Percentiles rank a stretch among this genome's conserved stretches.
phyloP scores from a whole-genome alignment of 2,113 vertebrate genomes.

The Anas platyrhynchos region DNA sequence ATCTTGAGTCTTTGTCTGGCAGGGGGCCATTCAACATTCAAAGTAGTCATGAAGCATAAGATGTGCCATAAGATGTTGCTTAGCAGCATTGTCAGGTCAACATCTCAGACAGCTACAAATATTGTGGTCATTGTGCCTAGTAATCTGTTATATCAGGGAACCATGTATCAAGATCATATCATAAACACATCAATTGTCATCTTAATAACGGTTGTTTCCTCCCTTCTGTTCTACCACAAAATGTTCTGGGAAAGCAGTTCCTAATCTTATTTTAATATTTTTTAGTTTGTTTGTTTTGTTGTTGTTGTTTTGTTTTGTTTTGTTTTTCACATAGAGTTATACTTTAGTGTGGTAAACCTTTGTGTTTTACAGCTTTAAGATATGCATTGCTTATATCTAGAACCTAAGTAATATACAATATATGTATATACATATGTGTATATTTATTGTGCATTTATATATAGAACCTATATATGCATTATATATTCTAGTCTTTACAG shows the following conservation, averaged over 20 bases:
- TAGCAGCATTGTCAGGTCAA: background rate
- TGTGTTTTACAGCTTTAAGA: background rate
- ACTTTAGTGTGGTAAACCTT: background rate
- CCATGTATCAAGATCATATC: too few relatives aligned
- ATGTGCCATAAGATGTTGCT: background rate
- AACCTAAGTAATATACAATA: background rate
- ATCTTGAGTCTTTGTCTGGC: background rate
- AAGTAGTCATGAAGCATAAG: background rate
- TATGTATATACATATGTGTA: rapidly evolving
- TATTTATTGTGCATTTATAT: background rate
- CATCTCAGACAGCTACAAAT: background rate
- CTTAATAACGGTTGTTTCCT: background rate
- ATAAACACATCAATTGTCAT: background rate
- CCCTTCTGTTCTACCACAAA: background rate
- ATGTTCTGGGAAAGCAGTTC: background rate
- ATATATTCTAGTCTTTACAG: background rate
- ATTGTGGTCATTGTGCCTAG: background rate
- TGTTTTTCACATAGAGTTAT: background rate
- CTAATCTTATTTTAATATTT: background rate
- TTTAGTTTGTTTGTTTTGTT: background rate
- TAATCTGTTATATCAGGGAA: background rate
- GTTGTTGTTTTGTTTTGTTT: too few relatives aligned
- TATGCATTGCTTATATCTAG: background rate
- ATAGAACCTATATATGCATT: background rate
- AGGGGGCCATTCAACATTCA: background rate